phyloP scores from a whole-genome alignment of 1,140 invertebrate genomes.

The Lysiphlebus fabarum region DNA sequence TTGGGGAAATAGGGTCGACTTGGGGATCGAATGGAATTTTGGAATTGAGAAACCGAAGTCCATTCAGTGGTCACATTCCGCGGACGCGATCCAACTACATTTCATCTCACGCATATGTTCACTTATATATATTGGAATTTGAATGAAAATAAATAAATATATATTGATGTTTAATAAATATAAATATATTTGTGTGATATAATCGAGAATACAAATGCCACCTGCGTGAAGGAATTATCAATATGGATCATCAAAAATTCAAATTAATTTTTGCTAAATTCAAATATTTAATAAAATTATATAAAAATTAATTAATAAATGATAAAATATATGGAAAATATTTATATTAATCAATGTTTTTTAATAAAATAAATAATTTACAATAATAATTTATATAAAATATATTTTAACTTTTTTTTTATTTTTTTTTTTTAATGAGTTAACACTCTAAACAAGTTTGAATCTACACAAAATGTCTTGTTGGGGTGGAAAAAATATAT shows the following conservation, averaged over 20 bases:
- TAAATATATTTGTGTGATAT: not conserved
- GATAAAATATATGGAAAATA: no score
- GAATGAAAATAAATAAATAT: not conserved
- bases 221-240: no score
- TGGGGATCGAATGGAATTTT: slow-evolving; percentile 21
- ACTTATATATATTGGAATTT: not conserved
- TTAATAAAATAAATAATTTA: no score
- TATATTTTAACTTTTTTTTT: no score
- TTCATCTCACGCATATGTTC: not conserved
- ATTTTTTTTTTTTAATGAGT: not conserved
- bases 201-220: slow-evolving; percentile 1
- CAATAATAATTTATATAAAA: no score
- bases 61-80: slow-evolving; percentile 22
- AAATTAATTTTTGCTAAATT: not conserved
- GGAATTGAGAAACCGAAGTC: slow-evolving; percentile 24
- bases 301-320: no score
- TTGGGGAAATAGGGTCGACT: slow-evolving; percentile 2
- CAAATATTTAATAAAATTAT: no score
- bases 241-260: not conserved
- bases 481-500: not conserved
- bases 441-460: slow-evolving; percentile 5
- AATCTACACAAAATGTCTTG: not conserved
- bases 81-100: slow-evolving; percentile 14
- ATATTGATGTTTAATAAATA: not conserved
- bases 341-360: no score